Evolutionary conservation across 1,140 invertebrate genomes (phyloP), one percentile per base, ranked within the genome.

Genomic region (Drosophila sechellia): DNA sequence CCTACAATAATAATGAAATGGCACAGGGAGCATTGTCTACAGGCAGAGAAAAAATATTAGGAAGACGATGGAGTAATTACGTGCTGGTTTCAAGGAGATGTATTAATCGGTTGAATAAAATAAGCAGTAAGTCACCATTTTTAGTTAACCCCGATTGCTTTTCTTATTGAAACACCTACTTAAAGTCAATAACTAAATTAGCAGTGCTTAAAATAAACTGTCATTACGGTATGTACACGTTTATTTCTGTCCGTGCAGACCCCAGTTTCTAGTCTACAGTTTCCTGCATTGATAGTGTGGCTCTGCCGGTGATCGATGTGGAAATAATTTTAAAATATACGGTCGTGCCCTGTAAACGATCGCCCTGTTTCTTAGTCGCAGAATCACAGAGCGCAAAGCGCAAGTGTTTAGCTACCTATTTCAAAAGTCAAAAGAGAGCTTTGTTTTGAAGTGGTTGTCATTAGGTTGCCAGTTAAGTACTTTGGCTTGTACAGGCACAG

Each of bases 311-410:
- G 85, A 90, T 90, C 85, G 86, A 90, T 90, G 85, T 90, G 89
- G 85, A 81, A 90, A 90, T 90, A 90, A 90, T 89, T 90, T 90
- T 90, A 81, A 90, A 90, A 90, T 90, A 90, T 90, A 90, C 87
- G 85, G 90, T 90, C 81, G 79, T 64, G 66, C 63, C 72, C 72
- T 87, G 79, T 89, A 89, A 87, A 83, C 89, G 83, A 89, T 83
- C 76, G 64, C 71, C 66, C 61, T 46, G 71, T 72, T 79, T 59
- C 79, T 43, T 31, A 22, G 15, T 15, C 46, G 17, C 22, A 48
- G 22, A 61, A 27, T 8, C 56, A n/a, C 52, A 59, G 66, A 56
- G 17, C 31, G 17, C 27, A 55, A 49, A 39, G 40, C 25, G 13
- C 54, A 22, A 37, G 59, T 63, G 60, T n/a, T 35, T 43, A 22